phyloP scores from a whole-genome alignment of 2,888 invertebrate genomes.

The Drosophila peninsularis region DNA sequence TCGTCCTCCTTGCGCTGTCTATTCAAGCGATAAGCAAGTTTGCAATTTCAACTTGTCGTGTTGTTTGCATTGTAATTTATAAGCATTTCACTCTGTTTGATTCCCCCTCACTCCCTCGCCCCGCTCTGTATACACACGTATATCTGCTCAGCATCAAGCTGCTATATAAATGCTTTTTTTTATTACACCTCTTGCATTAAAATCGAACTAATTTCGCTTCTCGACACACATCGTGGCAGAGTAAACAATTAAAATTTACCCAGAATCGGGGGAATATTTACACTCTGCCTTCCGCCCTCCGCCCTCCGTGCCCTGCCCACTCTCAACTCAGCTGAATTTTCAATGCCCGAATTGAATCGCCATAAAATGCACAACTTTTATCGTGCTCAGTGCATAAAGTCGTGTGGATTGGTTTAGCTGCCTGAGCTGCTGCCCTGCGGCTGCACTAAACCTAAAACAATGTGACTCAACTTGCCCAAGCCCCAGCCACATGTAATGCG shows the following conservation, averaged over 20 bases:
- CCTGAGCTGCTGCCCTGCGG: constrained; percentile 9
- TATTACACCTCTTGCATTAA: constrained; percentile 38
- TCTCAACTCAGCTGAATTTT: constrained; percentile 21
- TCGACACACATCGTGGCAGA: constrained; percentile 39
- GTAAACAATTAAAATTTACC: constrained; percentile 64
- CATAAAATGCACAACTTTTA: constrained; percentile 55
- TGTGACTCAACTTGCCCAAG: constrained; percentile 20
- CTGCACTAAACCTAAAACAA: constrained; percentile 30
- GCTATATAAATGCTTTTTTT: constrained; percentile 31
- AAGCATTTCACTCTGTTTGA: constrained; percentile 19
- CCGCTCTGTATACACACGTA: no score
- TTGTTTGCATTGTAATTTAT: constrained; percentile 58
- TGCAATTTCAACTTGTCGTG: constrained; percentile 45
- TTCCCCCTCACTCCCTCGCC: no score
- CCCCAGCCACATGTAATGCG: constrained; percentile 30
- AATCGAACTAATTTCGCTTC: constrained; percentile 42
- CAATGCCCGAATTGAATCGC: constrained; percentile 47
- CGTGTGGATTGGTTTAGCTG: constrained; percentile 20
- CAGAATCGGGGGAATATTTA: constrained; percentile 28
- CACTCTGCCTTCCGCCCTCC: not conserved
- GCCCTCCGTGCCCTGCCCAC: not conserved
- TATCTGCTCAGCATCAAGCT: constrained; percentile 32
- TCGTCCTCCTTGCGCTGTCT: not conserved
- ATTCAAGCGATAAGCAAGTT: constrained; percentile 52
- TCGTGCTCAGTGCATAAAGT: constrained; percentile 29